A percentile compares a stretch with the other conserved stretches of the same genome.
Conservation (phyloP, 1,140 invertebrate species). For the Drosophila ficusphila region DNA sequence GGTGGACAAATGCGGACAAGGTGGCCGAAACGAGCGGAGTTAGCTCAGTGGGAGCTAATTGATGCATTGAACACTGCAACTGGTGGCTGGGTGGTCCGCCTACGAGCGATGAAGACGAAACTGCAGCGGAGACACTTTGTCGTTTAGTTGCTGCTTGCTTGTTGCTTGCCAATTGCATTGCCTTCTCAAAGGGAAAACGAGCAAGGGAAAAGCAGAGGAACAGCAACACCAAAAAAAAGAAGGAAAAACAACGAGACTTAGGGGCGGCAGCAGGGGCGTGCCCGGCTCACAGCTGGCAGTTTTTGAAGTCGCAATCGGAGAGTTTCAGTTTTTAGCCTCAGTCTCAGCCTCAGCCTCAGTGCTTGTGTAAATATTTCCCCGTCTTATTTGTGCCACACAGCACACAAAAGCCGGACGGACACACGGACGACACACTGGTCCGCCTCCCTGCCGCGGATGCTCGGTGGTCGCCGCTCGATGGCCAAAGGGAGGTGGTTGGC, state of each 20-base stretch:
- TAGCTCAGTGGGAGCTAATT: conserved; percentile 73
- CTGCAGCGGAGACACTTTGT: conserved; percentile 59
- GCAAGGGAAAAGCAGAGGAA: too few species aligned
- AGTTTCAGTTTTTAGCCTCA: too few species aligned
- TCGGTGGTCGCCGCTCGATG: too few species aligned
- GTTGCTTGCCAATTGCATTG: conserved; percentile 68
- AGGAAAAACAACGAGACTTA: conserved; percentile 34
- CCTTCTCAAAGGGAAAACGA: too few species aligned
- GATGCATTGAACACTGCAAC: conserved; percentile 39
- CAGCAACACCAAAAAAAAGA: too few species aligned
- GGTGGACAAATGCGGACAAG: not conserved
- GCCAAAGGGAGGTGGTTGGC: too few species aligned
- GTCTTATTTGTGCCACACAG: conserved; percentile 74
- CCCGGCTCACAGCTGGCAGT: conserved; percentile 66
- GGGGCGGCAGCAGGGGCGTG: conserved; percentile 68
- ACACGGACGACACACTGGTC: conserved; percentile 16
- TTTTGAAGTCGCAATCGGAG: too few species aligned
- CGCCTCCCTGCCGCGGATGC: conserved; percentile 18
- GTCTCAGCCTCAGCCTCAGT: conserved; percentile 7
- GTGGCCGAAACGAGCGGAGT: not conserved
- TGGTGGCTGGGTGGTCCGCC: conserved; percentile 69
- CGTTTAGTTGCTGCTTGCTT: too few species aligned
- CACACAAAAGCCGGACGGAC: conserved; percentile 35
- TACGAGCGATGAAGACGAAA: conserved; percentile 1
- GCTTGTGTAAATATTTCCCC: conserved; percentile 79